phyloP scores from a whole-genome alignment of 2,797 vertebrate species.

The Rhinichthys osculus region DNA sequence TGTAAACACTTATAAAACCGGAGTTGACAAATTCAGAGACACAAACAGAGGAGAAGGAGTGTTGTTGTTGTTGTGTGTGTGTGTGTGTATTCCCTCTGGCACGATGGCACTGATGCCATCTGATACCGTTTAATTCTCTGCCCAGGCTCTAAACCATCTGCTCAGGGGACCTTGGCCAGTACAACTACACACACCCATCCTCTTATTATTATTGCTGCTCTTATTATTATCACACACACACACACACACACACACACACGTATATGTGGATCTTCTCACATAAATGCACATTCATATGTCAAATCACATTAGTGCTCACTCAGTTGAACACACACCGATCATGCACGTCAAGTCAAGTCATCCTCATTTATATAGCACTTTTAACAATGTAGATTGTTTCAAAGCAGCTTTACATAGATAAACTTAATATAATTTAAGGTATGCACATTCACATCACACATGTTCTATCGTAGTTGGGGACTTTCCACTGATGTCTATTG shows the following conservation, averaged over 20 bases:
- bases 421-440: too few relatives aligned
- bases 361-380: too few relatives aligned
- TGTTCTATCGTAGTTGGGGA: slow-evolving; percentile 30
- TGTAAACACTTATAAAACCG: slow-evolving; percentile 25
- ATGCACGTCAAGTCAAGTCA: neutral
- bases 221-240: slow-evolving; percentile 22
- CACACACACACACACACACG: slow-evolving; percentile 30
- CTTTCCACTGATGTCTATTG: neutral
- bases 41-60: neutral
- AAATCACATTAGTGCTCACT: neutral
- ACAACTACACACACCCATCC: slow-evolving; percentile 40
- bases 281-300: slow-evolving; percentile 20
- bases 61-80: neutral
- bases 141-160: slow-evolving; percentile 58
- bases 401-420: too few relatives aligned
- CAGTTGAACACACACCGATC: neutral
- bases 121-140: slow-evolving; percentile 54
- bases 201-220: slow-evolving; percentile 25
- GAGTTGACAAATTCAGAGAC: slow-evolving; percentile 27
- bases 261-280: slow-evolving; percentile 12
- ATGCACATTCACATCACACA: slow-evolving; percentile 28
- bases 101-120: slow-evolving; percentile 44
- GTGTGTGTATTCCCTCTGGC: slow-evolving; percentile 43
- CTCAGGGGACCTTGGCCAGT: slow-evolving; percentile 54
- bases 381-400: too few relatives aligned